phyloP scores from a whole-genome alignment of 2,797 vertebrate genomes.

The Scyliorhinus canicula region DNA sequence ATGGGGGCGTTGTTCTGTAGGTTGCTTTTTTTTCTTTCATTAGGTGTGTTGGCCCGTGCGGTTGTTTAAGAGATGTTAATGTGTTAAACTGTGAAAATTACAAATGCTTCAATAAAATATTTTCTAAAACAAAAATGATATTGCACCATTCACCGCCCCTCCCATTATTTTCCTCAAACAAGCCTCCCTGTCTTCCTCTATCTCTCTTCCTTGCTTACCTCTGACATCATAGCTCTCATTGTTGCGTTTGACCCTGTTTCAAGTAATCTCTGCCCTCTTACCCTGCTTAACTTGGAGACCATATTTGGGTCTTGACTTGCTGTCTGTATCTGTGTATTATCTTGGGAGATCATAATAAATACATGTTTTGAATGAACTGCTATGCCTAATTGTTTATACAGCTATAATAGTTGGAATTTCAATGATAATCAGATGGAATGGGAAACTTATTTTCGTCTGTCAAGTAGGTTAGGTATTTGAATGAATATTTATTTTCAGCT shows the following conservation, averaged over 20 bases:
- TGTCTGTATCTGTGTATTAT: background rate
- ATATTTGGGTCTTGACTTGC: background rate
- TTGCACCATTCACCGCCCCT: background rate
- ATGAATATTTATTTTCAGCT: conserved; percentile 15
- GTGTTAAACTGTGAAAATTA: too few relatives aligned
- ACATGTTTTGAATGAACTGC: background rate
- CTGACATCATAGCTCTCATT: background rate
- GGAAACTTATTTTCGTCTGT: background rate
- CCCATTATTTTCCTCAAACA: background rate
- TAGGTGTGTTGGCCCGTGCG: too few relatives aligned
- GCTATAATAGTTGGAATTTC: background rate
- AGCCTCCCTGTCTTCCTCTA: background rate
- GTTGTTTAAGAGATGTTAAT: too few relatives aligned
- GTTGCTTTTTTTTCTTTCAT: too few relatives aligned
- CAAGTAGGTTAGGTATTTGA: background rate
- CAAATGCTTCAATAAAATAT: too few relatives aligned
- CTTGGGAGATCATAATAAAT: background rate
- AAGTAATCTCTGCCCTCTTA: background rate
- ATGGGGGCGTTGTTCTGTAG: too few relatives aligned
- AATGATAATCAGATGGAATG: background rate
- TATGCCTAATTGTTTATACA: background rate
- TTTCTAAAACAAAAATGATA: background rate
- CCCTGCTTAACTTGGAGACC: background rate
- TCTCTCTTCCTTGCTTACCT: background rate
- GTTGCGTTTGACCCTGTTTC: background rate